Conservation (phyloP, 1,140 invertebrate genomes). For the Heliconius congener region DNA sequence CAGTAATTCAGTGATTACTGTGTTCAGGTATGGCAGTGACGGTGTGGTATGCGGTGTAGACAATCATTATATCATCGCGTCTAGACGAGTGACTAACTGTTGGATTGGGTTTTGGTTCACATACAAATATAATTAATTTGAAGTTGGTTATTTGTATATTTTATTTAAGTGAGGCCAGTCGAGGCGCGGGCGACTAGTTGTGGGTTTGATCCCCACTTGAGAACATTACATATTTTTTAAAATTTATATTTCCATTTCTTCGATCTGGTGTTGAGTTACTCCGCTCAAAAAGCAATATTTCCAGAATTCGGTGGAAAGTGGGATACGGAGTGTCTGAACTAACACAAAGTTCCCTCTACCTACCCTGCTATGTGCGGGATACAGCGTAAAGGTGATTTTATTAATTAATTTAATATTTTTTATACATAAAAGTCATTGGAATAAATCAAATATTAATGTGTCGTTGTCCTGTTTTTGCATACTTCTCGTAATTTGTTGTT, state of each 20-base stretch:
- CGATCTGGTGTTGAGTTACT: no score
- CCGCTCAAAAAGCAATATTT: no score
- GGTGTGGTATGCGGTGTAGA: slow-evolving; percentile 43
- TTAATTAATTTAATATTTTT: neutral
- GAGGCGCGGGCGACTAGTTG: no score
- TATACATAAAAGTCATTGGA: neutral
- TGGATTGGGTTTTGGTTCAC: neutral
- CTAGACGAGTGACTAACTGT: neutral
- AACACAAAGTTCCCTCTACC: no score
- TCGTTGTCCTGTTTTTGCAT: neutral
- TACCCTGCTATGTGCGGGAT: no score
- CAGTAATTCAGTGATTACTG: slow-evolving; percentile 12
- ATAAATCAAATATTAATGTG: neutral
- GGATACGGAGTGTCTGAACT: no score
- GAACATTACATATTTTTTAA: no score
- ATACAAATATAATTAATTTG: neutral
- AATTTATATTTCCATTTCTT: no score
- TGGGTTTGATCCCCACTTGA: no score
- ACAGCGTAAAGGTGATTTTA: no score
- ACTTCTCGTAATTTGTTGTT: neutral
- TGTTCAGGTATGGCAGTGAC: slow-evolving; percentile 1
- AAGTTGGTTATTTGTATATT: neutral
- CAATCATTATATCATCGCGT: slow-evolving; percentile 57
- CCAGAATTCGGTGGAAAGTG: no score
- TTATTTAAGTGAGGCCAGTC: no score